Evolutionary conservation across 2,797 vertebrate species (phyloP).

Genomic region (Valencia hispanica): DNA sequence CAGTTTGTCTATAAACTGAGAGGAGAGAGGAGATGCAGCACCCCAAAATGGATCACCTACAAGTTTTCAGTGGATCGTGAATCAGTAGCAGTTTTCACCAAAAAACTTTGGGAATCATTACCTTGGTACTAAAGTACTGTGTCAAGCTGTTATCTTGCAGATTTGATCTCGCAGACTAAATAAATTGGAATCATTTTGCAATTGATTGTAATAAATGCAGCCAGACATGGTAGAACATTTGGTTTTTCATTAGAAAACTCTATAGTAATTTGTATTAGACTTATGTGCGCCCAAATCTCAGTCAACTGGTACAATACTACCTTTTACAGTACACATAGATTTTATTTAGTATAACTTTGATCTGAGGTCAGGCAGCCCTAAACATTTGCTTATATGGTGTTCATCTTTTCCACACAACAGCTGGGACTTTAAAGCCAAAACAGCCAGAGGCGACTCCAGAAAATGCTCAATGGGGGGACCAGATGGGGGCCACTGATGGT

Average conservation of each 20-base stretch:
- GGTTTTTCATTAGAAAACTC: neutral
- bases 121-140: neutral
- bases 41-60: neutral
- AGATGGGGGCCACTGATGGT: neutral
- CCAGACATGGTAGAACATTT: neutral
- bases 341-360: constrained; percentile 26
- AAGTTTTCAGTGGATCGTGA: neutral
- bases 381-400: constrained; percentile 40
- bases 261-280: neutral
- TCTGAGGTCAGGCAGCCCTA: constrained; percentile 6
- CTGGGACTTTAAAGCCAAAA: constrained; percentile 51
- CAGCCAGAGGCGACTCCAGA: neutral
- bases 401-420: constrained; percentile 48
- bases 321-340: neutral
- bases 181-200: neutral
- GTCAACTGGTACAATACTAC: neutral
- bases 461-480: neutral
- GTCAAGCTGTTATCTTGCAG: neutral
- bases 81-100: neutral
- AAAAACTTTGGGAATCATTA: neutral
- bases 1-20: neutral
- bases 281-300: neutral
- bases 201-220: neutral
- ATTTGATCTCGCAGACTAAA: neutral
- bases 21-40: neutral